phyloP scores from a whole-genome alignment of 2,113 vertebrate species.

The Platysteira castanea region DNA sequence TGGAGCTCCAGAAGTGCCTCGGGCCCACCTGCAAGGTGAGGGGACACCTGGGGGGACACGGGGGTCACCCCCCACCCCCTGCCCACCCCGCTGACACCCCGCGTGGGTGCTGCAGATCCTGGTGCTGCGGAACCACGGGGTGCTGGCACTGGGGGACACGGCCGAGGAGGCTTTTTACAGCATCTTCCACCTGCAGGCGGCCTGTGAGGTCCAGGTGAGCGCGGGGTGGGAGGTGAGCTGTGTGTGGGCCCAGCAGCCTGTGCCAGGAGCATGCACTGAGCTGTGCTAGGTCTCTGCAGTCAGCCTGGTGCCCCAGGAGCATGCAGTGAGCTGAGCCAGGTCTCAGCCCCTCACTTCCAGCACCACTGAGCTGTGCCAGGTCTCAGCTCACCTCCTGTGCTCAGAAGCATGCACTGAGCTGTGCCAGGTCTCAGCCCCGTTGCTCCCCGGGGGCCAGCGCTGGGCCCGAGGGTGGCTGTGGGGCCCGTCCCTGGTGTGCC shows the following conservation, averaged over 20 bases:
- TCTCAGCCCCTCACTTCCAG: neutral
- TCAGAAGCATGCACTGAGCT: neutral
- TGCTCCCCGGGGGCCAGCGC: neutral
- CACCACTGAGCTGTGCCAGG: neutral
- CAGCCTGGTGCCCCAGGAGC: no score
- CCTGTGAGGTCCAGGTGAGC: constrained; percentile 93
- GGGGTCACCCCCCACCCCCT: rapidly evolving
- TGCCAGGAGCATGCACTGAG: rapidly evolving
- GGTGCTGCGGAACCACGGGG: constrained; percentile 93
- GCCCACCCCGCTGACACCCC: rapidly evolving
- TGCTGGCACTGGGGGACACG: constrained; percentile 89
- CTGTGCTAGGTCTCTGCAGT: neutral
- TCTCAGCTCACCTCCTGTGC: no score
- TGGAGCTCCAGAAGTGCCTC: constrained; percentile 92
- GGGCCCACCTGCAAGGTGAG: constrained; percentile 94
- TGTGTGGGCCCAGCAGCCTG: rapidly evolving
- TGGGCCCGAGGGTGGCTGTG: rapidly evolving
- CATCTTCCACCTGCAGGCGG: constrained; percentile 92
- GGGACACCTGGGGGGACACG: rapidly evolving
- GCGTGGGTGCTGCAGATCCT: constrained; percentile 72
- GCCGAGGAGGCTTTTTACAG: constrained; percentile 96
- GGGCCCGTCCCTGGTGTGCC: rapidly evolving
- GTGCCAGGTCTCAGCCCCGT: neutral
- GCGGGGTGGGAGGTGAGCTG: rapidly evolving
- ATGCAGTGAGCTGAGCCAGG: neutral